Evolutionary conservation across 2,888 invertebrate genomes (phyloP).

Genomic region (Nemurella pictetii): DNA sequence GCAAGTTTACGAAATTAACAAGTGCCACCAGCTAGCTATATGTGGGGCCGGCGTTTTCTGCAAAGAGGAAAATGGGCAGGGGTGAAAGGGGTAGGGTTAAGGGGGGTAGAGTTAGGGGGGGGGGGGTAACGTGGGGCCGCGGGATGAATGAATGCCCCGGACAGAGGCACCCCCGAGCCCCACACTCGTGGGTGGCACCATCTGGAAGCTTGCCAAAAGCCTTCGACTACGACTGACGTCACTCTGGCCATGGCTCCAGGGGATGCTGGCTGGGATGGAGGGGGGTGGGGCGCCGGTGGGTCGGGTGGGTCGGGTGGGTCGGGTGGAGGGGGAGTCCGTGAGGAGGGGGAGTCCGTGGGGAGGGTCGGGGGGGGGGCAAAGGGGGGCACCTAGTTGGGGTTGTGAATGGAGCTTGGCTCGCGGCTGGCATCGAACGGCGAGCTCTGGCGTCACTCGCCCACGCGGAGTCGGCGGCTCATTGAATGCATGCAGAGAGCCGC

Average conservation of each 20-base stretch:
- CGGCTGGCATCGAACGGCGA: not conserved
- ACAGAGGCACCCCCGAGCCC: not conserved
- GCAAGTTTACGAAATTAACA: too few relatives aligned
- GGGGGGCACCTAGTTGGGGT: not conserved
- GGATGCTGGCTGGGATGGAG: not conserved
- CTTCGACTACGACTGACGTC: conserved; percentile 9
- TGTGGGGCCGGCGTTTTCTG: not conserved
- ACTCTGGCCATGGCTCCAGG: not conserved
- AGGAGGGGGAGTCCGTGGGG: not conserved
- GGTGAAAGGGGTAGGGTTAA: too few relatives aligned
- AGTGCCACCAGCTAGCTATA: not conserved
- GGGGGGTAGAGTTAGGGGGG: not conserved
- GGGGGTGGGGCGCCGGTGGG: not conserved
- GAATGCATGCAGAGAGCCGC: not conserved
- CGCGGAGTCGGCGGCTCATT: not conserved
- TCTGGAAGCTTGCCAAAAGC: conserved; percentile 33
- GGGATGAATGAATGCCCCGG: conserved; percentile 17
- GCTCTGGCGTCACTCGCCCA: not conserved
- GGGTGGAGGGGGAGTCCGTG: not conserved
- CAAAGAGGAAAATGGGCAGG: not conserved
- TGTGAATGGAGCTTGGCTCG: conserved; percentile 25
- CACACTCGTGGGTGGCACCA: conserved; percentile 5
- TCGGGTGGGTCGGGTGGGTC: not conserved
- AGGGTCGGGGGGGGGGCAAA: not conserved
- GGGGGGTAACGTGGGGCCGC: not conserved